Evolutionary conservation across 2,797 vertebrate genomes (phyloP), one percentile per base, ranked within the genome.

Genomic region (Odontamblyopus rebecca): DNA sequence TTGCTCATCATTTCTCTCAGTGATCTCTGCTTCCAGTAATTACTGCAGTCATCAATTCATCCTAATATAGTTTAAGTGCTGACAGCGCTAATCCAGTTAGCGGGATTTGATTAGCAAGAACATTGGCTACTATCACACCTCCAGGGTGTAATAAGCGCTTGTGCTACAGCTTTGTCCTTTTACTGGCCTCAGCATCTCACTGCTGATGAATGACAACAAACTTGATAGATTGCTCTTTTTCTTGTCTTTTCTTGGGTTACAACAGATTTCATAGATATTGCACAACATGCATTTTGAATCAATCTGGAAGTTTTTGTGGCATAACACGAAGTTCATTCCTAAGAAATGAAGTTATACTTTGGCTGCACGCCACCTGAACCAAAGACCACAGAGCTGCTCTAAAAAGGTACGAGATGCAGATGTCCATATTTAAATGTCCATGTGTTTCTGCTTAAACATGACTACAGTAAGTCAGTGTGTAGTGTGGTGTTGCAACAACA

Each of bases 401-500:
- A 59, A 74, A 81, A 72, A 71, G 26, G 61, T 69, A 50, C 4
- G 57, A 57, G 38, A 81, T 1, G 13, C n/a, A 70, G 63, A 79
- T 83, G 57, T 75, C 51, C 61, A 64, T 80, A 83, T 83, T 83
- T 61, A 81, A 84, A 80, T 73, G 59, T 50, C 72, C 89, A 90
- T 91, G 81, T 89, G 83, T 86, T 89, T 85, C 74, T 84, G 79
- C 81, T 84, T 76, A 66, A 53, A 64, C 68, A 27, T 18, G 0
- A 73, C 67, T 41, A 72, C 68, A 75, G 80, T 84, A 87, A 89
- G 88, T 86, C 85, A 75, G 26, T 66, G 71, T 76, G 72, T 82
- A 51, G 79, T 64, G 16, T 64, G 77, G 73, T 91, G 83, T 89
- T 86, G 88, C 88, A 90, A 88, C 85, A 90, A 91, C 90, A 90